Conservation (phyloP, 1,140 invertebrate species). For the Eupristina koningsbergeri region DNA sequence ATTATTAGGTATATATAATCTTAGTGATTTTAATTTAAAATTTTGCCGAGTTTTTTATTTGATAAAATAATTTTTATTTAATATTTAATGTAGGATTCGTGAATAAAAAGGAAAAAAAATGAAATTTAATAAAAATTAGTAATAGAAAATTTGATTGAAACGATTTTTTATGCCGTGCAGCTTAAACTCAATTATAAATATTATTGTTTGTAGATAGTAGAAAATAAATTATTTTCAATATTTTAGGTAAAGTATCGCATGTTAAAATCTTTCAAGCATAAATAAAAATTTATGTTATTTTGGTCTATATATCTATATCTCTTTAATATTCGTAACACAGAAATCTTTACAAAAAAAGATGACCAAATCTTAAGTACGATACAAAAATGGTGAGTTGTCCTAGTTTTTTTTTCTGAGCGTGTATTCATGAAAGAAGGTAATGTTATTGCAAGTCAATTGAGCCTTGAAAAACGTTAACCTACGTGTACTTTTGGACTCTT, state of each 20-base stretch:
- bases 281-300: neutral
- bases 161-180: too few species aligned
- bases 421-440: slow-evolving; percentile 2
- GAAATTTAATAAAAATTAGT: neutral
- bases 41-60: too few species aligned
- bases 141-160: too few species aligned
- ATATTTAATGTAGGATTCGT: too few species aligned
- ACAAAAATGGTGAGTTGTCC: neutral
- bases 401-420: neutral
- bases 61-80: too few species aligned
- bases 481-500: neutral
- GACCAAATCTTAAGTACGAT: neutral
- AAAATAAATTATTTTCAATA: neutral
- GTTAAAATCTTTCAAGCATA: neutral
- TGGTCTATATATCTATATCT: neutral
- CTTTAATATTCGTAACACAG: neutral
- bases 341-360: neutral
- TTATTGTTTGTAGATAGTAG: neutral
- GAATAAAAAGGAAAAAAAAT: neutral
- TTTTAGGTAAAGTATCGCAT: neutral
- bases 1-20: too few species aligned
- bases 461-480: neutral
- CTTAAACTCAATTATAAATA: too few species aligned
- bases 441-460: neutral
- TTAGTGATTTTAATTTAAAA: too few species aligned